Conservation (phyloP, 2,888 invertebrate species). For the Stratiomys singularior region DNA sequence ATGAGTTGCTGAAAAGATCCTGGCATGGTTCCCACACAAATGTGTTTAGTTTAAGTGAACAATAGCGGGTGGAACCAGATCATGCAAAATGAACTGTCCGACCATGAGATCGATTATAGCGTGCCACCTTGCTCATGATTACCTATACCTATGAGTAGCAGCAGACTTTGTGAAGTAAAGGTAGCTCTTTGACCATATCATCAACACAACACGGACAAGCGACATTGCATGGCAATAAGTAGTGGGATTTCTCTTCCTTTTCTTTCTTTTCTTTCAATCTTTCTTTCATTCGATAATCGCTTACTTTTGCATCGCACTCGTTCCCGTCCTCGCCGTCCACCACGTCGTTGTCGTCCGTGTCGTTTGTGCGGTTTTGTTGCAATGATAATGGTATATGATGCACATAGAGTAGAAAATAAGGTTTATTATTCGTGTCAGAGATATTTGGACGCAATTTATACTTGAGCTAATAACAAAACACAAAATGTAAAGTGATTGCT, state of each 20-base stretch:
- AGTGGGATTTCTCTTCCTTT: constrained; percentile 1
- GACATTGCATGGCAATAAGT: constrained; percentile 36
- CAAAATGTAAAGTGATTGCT: constrained; percentile 45
- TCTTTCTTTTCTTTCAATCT: neutral
- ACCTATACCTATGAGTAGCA: neutral
- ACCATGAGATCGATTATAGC: constrained; percentile 40
- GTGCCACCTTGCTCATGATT: constrained; percentile 41
- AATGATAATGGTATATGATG: neutral
- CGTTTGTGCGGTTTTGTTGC: neutral
- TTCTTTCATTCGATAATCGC: neutral
- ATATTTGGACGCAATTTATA: constrained; percentile 43
- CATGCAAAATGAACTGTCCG: constrained; percentile 5
- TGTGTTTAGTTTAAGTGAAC: neutral
- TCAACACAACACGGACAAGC: constrained; percentile 3
- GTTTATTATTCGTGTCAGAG: constrained; percentile 43
- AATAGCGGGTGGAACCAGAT: constrained; percentile 25
- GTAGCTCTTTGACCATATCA: constrained; percentile 8
- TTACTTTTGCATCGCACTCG: neutral
- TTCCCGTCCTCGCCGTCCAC: too few species aligned
- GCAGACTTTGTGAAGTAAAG: neutral
- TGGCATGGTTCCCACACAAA: neutral
- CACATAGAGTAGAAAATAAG: neutral
- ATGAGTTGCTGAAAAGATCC: neutral
- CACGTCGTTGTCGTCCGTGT: too few species aligned
- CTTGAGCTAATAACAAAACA: constrained; percentile 45